Conservation (phyloP, 2,888 invertebrate species). For the Isotomurus palustris region DNA sequence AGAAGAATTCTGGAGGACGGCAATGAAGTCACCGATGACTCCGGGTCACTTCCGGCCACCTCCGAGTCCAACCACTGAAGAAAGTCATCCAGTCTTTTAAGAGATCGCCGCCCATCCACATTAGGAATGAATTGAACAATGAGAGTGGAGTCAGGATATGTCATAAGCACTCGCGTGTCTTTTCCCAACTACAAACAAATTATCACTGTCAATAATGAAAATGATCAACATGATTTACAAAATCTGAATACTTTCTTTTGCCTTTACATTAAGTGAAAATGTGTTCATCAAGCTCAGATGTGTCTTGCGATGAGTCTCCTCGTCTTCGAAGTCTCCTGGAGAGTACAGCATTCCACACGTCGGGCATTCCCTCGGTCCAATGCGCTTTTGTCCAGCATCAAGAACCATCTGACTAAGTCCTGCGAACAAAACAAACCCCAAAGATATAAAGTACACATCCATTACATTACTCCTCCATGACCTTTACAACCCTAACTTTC, state of each 20-base stretch:
- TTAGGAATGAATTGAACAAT: constrained; percentile 28
- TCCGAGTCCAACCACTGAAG: constrained; percentile 43
- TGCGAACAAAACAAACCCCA: constrained; percentile 7
- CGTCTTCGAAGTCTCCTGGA: constrained; percentile 42
- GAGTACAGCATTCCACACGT: constrained; percentile 43
- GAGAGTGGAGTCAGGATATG: constrained; percentile 27
- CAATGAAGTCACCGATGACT: constrained; percentile 2
- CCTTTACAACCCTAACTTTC: no score
- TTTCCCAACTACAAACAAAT: constrained; percentile 38
- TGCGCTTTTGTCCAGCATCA: constrained; percentile 43
- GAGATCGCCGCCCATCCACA: constrained; percentile 17
- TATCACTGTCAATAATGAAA: background rate
- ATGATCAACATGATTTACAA: background rate
- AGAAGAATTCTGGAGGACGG: constrained; percentile 29
- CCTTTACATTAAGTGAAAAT: constrained; percentile 17
- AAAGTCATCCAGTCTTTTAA: constrained; percentile 34
- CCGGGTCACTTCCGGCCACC: constrained; percentile 25
- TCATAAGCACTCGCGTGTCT: constrained; percentile 25
- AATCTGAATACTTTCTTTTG: background rate
- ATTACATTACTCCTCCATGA: no score
- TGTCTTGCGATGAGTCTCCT: constrained; percentile 40
- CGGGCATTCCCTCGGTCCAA: constrained; percentile 37
- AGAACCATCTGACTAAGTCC: constrained; percentile 39
- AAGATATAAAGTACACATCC: background rate
- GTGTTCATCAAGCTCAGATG: constrained; percentile 37